phyloP scores from a whole-genome alignment of 2,797 vertebrate genomes.

The Tokudaia muenninki region DNA sequence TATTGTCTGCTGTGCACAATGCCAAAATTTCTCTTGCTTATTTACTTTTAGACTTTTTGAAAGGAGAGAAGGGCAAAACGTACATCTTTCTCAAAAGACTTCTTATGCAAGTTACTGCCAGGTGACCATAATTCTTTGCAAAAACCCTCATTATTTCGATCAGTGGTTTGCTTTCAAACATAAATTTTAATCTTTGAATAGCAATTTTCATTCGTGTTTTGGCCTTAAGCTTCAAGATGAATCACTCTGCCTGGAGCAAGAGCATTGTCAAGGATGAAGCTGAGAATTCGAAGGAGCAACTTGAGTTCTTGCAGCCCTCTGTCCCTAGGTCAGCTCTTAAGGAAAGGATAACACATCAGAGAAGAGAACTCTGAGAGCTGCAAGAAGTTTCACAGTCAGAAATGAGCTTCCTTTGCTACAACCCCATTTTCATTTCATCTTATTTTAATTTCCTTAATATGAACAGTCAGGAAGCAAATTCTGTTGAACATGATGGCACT shows the following conservation, averaged over 20 bases:
- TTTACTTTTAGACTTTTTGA: slow-evolving; percentile 2
- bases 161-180: slow-evolving; percentile 55
- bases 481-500: neutral
- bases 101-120: slow-evolving; percentile 46
- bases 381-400: neutral
- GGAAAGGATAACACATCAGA: neutral
- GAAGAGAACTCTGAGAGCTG: neutral
- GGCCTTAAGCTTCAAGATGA: slow-evolving; percentile 64
- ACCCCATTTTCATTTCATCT: neutral
- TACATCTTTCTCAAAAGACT: neutral
- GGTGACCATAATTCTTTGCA: slow-evolving; percentile 28
- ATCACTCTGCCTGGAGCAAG: slow-evolving; percentile 70
- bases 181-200: slow-evolving; percentile 60
- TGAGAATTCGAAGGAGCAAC: neutral
- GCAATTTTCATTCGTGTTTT: slow-evolving; percentile 33
- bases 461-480: neutral
- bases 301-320: neutral
- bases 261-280: slow-evolving; percentile 18
- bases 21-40: neutral
- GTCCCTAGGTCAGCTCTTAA: neutral
- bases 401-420: neutral
- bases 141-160: slow-evolving; percentile 40
- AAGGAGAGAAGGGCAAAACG: slow-evolving; percentile 12
- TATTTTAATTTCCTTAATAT: neutral
- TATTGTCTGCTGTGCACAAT: neutral